These are phyloP conservation scores for Sebastes reedi DNA, from an alignment of 2,797 vertebrate species.

Conservation along the genomic window DNA sequence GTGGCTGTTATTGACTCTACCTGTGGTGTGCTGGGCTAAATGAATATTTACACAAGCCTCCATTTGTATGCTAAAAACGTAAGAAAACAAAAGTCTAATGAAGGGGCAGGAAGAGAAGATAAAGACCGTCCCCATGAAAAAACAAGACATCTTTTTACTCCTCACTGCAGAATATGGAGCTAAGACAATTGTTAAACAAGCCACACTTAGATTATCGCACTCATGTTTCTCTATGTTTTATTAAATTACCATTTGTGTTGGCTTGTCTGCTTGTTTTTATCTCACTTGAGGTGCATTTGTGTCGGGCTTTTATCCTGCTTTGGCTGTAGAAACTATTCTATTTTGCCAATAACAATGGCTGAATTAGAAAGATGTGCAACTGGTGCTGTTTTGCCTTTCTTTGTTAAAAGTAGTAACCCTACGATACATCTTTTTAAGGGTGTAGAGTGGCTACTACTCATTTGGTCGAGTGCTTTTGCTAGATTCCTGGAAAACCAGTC, in stretches of 20 bases:
- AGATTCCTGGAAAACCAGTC: not conserved
- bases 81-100: conserved; percentile 22
- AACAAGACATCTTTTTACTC: rapidly evolving
- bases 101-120: not conserved
- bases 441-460: not conserved
- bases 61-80: conserved; percentile 55
- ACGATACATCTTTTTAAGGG: not conserved
- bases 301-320: not conserved
- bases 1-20: conserved; percentile 50
- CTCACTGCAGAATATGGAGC: not conserved
- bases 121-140: too few relatives aligned
- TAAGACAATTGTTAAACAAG: not conserved
- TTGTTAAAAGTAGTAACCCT: not conserved
- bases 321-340: not conserved
- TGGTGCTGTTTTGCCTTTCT: not conserved
- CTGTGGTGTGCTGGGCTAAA: conserved; percentile 49
- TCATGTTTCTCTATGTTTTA: not conserved
- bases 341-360: conserved; percentile 6
- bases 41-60: conserved; percentile 55
- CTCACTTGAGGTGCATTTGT: not conserved
- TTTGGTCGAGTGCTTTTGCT: not conserved
- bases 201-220: not conserved
- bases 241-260: conserved; percentile 3
- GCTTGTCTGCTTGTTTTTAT: not conserved
- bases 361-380: not conserved